A percentile compares a stretch with the other conserved stretches of the same genome.
Conservation (phyloP, 2,888 invertebrate genomes). For the Scrobipalpa costella region DNA sequence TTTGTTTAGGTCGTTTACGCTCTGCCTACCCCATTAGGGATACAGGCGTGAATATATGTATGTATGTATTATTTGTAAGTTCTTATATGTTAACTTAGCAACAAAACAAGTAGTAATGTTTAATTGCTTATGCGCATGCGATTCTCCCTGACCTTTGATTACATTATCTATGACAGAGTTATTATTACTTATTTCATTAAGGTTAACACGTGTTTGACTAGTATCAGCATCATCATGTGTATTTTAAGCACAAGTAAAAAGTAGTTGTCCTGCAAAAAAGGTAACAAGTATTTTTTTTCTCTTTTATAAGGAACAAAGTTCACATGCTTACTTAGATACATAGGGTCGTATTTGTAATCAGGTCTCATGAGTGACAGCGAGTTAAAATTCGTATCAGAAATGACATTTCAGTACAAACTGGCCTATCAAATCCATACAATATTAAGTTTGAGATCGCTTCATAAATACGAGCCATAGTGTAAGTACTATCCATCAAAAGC, state of each 20-base stretch:
- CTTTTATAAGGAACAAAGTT: not conserved
- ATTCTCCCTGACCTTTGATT: constrained; percentile 16
- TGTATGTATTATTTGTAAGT: too few species aligned
- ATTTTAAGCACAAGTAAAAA: not conserved
- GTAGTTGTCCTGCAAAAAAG: not conserved
- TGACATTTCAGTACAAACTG: too few species aligned
- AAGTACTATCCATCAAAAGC: not conserved
- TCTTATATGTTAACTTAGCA: not conserved
- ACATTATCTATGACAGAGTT: constrained; percentile 9
- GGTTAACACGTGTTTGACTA: not conserved
- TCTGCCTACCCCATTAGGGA: too few species aligned
- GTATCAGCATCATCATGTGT: not conserved
- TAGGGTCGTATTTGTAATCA: too few species aligned
- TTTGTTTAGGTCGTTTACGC: too few species aligned
- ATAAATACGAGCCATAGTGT: too few species aligned
- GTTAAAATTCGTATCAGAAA: too few species aligned
- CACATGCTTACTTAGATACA: not conserved
- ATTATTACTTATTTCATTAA: not conserved
- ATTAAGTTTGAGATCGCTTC: too few species aligned
- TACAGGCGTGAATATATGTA: too few species aligned
- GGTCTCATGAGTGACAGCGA: too few species aligned
- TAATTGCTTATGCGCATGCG: not conserved
- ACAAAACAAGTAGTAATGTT: not conserved
- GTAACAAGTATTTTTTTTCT: not conserved
- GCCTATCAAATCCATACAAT: too few species aligned